Evolutionary conservation across 2,888 invertebrate species (phyloP), one percentile per base, ranked within the genome.

Genomic region (Conistra vaccinii): DNA sequence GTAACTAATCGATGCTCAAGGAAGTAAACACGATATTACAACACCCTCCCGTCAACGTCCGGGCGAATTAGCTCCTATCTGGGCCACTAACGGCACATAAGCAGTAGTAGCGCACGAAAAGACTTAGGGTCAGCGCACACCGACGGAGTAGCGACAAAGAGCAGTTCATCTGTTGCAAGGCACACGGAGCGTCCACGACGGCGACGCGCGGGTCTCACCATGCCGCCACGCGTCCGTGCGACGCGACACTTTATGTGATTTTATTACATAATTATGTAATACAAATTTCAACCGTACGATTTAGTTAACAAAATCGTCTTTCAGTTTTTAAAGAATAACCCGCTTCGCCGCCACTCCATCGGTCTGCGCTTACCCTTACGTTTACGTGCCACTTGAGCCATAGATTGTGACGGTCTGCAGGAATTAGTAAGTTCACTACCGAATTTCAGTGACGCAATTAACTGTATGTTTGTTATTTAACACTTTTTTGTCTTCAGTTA

Each of bases 81-180:
- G 91, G 94, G 94, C 91, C 94, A 92, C 90, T 95, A 95, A 94
- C 95, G 94, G 95, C 90, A 94, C 89, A 92, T 92, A 91, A 92
- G 92, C 91, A 91, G 91, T 89, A 91, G 92, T 90, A 90, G 91
- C 89, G 92, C 90, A 92, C 92, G 87, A 92, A 92, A 90, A 90
- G 89, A 89, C 87, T 83, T n/a, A 66, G n/a, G n/a, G 57, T 35
- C 66, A 35, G 66, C 57, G 4, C 12, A 66, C 57, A 66, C 57
- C 32, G 12, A 20, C n/a, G 20, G 20, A 57, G 20, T 35, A 57
- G 57, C 57, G 35, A 32, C 57, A n/a, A 78, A 77, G 62, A 89
- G 87, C 89, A 91, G 91, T 73, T 55, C 53, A 55, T 90, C 89
- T n/a, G 57, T 32, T 32, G 55, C 65, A 66, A 53, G 32, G 14